Percentiles rank a stretch among this genome's conserved stretches.
These are phyloP conservation scores for Epinephelus malabaricus DNA, from an alignment of 2,797 vertebrate species.

Conservation along the genomic window DNA sequence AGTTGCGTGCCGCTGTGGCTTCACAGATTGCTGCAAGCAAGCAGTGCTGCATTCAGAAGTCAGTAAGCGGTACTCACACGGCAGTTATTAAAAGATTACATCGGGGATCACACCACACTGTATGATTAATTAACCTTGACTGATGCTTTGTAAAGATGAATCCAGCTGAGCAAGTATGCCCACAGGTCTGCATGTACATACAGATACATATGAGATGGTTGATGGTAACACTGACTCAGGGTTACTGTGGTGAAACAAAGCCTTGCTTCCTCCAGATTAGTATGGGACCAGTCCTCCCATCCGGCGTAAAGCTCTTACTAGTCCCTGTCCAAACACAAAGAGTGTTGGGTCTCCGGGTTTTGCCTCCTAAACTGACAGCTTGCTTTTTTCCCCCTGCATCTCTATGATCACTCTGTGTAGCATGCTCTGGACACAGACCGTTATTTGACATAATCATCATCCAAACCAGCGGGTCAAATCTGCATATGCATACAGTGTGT, in stretches of 20 bases:
- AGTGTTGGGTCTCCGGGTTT: conserved; percentile 28
- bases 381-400: conserved; percentile 28
- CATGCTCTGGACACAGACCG: conserved; percentile 42
- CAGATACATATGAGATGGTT: conserved; percentile 54
- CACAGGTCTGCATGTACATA: conserved; percentile 61
- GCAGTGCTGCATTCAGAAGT: conserved; percentile 59
- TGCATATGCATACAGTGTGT: conserved; percentile 70
- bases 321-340: conserved; percentile 52
- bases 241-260: conserved; percentile 62
- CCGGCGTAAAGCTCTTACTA: conserved; percentile 39
- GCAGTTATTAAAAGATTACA: conserved; percentile 81
- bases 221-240: conserved; percentile 44
- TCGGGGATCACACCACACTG: conserved; percentile 71
- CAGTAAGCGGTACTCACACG: conserved; percentile 64
- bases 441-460: conserved; percentile 61
- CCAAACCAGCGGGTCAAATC: conserved; percentile 66
- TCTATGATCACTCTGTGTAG: conserved; percentile 41
- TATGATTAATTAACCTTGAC: conserved; percentile 84
- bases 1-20: conserved; percentile 18
- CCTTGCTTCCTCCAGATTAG: conserved; percentile 30
- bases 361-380: conserved; percentile 36
- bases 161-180: conserved; percentile 63
- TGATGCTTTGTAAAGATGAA: conserved; percentile 75
- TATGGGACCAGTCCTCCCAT: conserved; percentile 32
- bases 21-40: conserved; percentile 49